A percentile compares a stretch with the other conserved stretches of the same genome.
phyloP scores from a whole-genome alignment of 2,888 invertebrate genomes.

The Plutella xylostella region DNA sequence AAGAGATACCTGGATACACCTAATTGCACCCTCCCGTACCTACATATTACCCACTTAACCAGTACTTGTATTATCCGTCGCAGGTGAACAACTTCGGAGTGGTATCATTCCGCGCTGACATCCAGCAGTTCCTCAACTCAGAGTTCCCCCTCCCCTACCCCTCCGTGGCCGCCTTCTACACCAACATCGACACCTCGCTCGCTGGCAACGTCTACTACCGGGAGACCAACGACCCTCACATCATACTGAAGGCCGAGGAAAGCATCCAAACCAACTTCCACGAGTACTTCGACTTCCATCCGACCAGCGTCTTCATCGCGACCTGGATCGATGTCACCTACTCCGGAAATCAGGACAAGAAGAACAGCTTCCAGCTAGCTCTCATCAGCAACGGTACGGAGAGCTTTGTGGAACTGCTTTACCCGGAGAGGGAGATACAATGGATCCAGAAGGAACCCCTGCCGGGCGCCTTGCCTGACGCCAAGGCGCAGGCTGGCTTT shows the following conservation, averaged over 20 bases:
- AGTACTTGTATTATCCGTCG: slow-evolving; percentile 15
- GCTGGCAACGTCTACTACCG: slow-evolving; percentile 81
- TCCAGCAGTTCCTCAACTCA: slow-evolving; percentile 86
- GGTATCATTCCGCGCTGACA: slow-evolving; percentile 89
- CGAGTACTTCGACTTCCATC: slow-evolving; percentile 77
- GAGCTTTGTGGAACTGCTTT: slow-evolving; percentile 88
- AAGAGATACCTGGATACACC: too few relatives aligned
- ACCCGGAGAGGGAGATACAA: slow-evolving; percentile 88
- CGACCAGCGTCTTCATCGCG: slow-evolving; percentile 83
- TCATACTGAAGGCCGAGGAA: slow-evolving; percentile 75
- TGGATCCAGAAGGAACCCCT: slow-evolving; percentile 90
- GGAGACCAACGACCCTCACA: slow-evolving; percentile 71
- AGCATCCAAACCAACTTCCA: slow-evolving; percentile 81
- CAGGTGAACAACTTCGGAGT: slow-evolving; percentile 94
- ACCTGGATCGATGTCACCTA: slow-evolving; percentile 94
- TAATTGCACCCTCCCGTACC: too few relatives aligned
- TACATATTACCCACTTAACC: too few relatives aligned
- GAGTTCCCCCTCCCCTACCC: slow-evolving; percentile 92
- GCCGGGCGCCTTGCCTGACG: slow-evolving; percentile 84
- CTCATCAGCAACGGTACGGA: slow-evolving; percentile 79
- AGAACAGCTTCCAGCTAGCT: slow-evolving; percentile 87
- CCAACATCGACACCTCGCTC: slow-evolving; percentile 86
- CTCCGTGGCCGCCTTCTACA: slow-evolving; percentile 90
- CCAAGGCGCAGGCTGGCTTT: slow-evolving; percentile 94
- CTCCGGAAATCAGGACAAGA: slow-evolving; percentile 77